Evolutionary conservation across 37 sponge, comb jelly and placozoan species (phyloP), one percentile per base, ranked within the genome.

Genomic region (Axinella damicornis): DNA sequence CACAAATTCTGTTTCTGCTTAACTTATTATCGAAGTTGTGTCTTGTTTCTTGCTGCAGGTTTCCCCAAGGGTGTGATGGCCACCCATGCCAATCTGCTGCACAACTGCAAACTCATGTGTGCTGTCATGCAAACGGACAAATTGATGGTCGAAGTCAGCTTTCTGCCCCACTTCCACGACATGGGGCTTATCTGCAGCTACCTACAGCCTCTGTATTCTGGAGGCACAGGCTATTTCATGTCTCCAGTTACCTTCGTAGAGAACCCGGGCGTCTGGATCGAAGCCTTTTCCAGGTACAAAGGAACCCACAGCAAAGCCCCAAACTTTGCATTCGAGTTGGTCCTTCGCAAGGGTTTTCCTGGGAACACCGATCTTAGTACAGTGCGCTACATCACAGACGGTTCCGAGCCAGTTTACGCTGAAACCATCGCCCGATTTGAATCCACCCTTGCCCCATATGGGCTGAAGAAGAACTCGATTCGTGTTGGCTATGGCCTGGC

Each of bases 181-280:
- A 65, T 80, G 65, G 80, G 81, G 5, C 75, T 87, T 22, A 34
- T 71, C 28, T 32, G 52, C 63, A 52, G 62, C 75, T 87, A 80
- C 75, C 74, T 87, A n/a, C 21, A 33, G 1, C 37, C 68, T 28
- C 34, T 79, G 31, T 73, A 52, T 37, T 65, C 19, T 28, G 88
- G 88, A 24, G 73, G 31, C 0, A 64, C 61, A 19, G 88, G 88
- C 5, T 87, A 87, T 39, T 87, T 80, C 62, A 87, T 73, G 67
- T 71, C 81, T 32, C 88, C 81, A 22, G 55, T 30, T 4, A 73
- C 65, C 0, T 80, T 87, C 75, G 22, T 80, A n/a, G 27, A 74
- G 5, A 62, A 39, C 21, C 88, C 88, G 13, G n/a, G 56, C 32
- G n/a, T 74, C 27, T 87, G 80, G 81, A 38, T 87, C 18, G 15